Percentiles rank a stretch among this genome's conserved stretches.
phyloP scores from a whole-genome alignment of 2,888 invertebrate genomes.

The Trachelus stipa region DNA sequence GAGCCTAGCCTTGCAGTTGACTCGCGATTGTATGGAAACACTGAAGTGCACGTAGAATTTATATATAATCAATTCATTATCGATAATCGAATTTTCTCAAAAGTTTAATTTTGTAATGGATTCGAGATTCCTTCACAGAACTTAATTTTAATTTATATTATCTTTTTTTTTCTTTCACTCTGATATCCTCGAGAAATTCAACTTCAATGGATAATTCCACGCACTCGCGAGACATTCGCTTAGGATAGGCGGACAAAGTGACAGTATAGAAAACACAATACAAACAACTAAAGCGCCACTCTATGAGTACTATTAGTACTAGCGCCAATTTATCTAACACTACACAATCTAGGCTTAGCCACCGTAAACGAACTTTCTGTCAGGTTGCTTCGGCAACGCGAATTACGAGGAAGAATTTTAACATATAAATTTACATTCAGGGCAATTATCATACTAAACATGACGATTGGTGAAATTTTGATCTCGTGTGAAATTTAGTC shows the following conservation, averaged over 20 bases:
- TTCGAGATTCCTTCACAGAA: too few relatives aligned
- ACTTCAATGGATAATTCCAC: background rate
- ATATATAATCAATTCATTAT: background rate
- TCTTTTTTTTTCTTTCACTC: conserved; percentile 14
- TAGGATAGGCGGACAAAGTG: conserved; percentile 49
- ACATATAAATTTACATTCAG: background rate
- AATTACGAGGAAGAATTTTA: background rate
- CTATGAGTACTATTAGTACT: conserved; percentile 50
- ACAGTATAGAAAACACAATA: conserved; percentile 61
- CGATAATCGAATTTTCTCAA: background rate
- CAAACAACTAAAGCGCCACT: conserved; percentile 64
- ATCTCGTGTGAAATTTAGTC: background rate
- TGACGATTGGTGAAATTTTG: background rate
- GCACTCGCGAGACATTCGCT: conserved; percentile 17
- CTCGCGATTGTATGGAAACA: conserved; percentile 5
- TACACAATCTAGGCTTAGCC: conserved; percentile 56
- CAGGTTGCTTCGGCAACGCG: conserved; percentile 15
- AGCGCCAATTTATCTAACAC: conserved; percentile 54
- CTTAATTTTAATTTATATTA: background rate
- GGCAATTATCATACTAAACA: background rate
- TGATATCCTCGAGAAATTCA: background rate
- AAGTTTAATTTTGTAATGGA: background rate
- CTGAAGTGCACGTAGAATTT: conserved; percentile 10
- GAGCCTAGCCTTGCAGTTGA: conserved; percentile 38
- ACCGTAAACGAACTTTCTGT: conserved; percentile 36